Evolutionary conservation across 1,140 invertebrate genomes (phyloP).

Genomic region (Drosophila varians): DNA sequence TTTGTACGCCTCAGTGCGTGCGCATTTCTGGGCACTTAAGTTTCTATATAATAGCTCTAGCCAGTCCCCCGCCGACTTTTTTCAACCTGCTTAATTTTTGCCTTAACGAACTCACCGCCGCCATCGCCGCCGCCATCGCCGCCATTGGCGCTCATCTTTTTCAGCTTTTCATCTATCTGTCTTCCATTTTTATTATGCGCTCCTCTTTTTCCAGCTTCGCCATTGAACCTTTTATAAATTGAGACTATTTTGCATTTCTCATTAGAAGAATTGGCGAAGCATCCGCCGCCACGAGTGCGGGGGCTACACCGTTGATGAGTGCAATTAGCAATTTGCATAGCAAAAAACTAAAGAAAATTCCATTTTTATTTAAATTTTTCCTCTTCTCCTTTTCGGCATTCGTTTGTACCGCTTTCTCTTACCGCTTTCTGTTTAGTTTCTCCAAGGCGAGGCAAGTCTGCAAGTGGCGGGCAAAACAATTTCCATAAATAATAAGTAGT

Average conservation of each 20-base stretch:
- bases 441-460: slow-evolving; percentile 9
- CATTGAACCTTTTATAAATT: slow-evolving; percentile 76
- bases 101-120: slow-evolving; percentile 31
- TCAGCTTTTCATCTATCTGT: slow-evolving; percentile 32
- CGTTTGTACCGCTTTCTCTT: slow-evolving; percentile 2
- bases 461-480: slow-evolving; percentile 45
- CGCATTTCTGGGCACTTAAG: slow-evolving; percentile 80
- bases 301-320: slow-evolving; percentile 59
- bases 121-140: background rate
- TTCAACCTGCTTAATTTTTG: slow-evolving; percentile 54
- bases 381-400: background rate
- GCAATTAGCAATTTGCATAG: slow-evolving; percentile 80
- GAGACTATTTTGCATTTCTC: slow-evolving; percentile 79
- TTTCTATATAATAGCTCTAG: slow-evolving; percentile 65
- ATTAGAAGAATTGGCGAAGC: slow-evolving; percentile 39
- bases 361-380: slow-evolving; percentile 40
- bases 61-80: background rate
- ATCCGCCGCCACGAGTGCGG: background rate
- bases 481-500: slow-evolving; percentile 65
- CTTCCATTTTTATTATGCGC: slow-evolving; percentile 4
- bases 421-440: background rate
- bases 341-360: slow-evolving; percentile 66
- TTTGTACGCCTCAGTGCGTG: slow-evolving; percentile 76
- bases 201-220: slow-evolving; percentile 11
- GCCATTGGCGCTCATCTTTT: slow-evolving; percentile 34